Base-by-base conservation (phyloP, 2,888 invertebrate genomes). In the Limenitis camilla region DNA sequence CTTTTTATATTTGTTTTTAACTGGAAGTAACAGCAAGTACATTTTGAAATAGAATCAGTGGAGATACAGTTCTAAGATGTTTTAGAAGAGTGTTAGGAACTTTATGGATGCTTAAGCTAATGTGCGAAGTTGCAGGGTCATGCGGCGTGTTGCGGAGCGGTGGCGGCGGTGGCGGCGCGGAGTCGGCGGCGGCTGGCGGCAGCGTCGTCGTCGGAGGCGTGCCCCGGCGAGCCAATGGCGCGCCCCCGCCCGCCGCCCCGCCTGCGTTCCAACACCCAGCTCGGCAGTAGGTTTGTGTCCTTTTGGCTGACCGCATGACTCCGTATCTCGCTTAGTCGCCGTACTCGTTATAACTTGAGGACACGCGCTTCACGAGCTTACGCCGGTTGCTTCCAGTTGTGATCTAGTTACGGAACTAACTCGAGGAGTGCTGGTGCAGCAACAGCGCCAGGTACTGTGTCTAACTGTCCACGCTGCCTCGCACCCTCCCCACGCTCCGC, bases 251-350 rank as follows among this genome's bases (percentile, higher is more conserved):
- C 74, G 78, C 65, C 72, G 70, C 65, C 64, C 66, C 61, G 64
- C 64, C 74, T 69, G 66, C 71, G 72, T 74, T 73, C 72, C 69
- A 66, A 74, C 81, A 76, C 78, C 80, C 78, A 76, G 76, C 78
- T 74, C 76, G 80, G 81, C 87, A 85, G 88, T 88, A 88, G 88
- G 88, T 87, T 88, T 85, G 87, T 83, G 87, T 88, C 88, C 86
- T 85, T 85, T 87, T 85, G 87, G 88, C 88, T 88, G 88, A 88
- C 88, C 88, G 88, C 88, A 88, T 88, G 88, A 87, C 88, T 88
- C 86, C 86, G 86, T 81, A 87, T 85, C 72, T 82, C 76, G 88
- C 88, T 88, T 88, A 84, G 85, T 80, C 78, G 87, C 86, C 83
- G 81, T 77, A 78, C 81, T 83, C 76, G 81, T 84, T 81, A 76